Evolutionary conservation across 2,888 invertebrate species (phyloP).

Genomic region (Choristoneura rosaceana): DNA sequence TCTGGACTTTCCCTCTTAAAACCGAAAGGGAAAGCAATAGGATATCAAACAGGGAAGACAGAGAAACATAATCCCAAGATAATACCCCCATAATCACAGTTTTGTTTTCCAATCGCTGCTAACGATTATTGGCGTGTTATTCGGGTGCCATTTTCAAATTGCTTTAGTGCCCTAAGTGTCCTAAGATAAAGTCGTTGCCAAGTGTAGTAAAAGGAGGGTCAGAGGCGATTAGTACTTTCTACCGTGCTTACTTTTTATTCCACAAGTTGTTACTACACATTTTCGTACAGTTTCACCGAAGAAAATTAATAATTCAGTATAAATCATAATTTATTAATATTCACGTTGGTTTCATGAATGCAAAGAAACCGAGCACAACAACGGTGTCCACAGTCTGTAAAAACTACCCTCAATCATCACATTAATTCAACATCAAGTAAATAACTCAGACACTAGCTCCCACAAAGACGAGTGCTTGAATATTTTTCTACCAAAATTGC

Average conservation of each 20-base stretch:
- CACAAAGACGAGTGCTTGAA: slow-evolving; percentile 62
- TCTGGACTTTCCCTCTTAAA: slow-evolving; percentile 72
- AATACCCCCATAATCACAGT: slow-evolving; percentile 87
- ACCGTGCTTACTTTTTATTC: slow-evolving; percentile 53
- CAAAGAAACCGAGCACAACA: slow-evolving; percentile 29
- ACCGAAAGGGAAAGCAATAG: slow-evolving; percentile 65
- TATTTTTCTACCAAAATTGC: slow-evolving; percentile 70
- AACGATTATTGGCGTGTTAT: slow-evolving; percentile 89
- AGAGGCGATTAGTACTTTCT: slow-evolving; percentile 60
- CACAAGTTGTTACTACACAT: slow-evolving; percentile 42
- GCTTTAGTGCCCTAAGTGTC: slow-evolving; percentile 78
- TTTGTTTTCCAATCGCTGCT: slow-evolving; percentile 88
- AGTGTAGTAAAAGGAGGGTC: slow-evolving; percentile 77
- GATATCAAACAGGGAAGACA: slow-evolving; percentile 54
- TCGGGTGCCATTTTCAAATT: slow-evolving; percentile 83
- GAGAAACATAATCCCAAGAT: slow-evolving; percentile 63
- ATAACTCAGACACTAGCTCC: slow-evolving; percentile 56
- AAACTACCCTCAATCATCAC: slow-evolving; percentile 43
- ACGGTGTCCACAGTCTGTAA: slow-evolving; percentile 32
- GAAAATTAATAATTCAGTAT: slow-evolving; percentile 16
- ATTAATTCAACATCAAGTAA: slow-evolving; percentile 45
- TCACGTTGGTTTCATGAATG: slow-evolving; percentile 23
- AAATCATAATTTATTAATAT: slow-evolving; percentile 43
- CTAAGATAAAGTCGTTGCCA: slow-evolving; percentile 80
- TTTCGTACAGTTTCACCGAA: neutral